Evolutionary conservation across 2,888 invertebrate genomes (phyloP), one percentile per base, ranked within the genome.

Genomic region (Zonitis immaculata): DNA sequence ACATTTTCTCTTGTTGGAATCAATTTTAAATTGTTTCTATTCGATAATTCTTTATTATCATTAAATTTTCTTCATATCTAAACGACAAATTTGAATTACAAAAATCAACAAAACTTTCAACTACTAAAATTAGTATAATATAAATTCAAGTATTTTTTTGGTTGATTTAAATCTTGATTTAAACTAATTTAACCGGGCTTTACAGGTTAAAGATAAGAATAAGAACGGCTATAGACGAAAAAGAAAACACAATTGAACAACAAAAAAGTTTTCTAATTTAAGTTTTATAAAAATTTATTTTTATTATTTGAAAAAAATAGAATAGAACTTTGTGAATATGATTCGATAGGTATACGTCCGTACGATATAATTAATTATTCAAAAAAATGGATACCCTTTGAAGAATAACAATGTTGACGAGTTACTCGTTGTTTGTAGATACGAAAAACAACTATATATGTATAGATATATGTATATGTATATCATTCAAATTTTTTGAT

Each of bases 251-350:
- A 39, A 39, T 18, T 20, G 11, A 39, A 20, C 39, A 39, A 35
- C 7, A 3, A 16, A 14, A 18, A 51, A 51, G 54, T 55, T 51
- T 55, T 51, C 32, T 51, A 54, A 55, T 51, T 49, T 48, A 51
- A 51, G 48, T 51, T 51, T 51, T 26, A 50, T 50, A 26, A 18
- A 32, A 39, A 39, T 2, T 1, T 39, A 1, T 35, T 18, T 18
- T 9, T 9, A 3, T 35, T 8, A 16, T 35, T 14, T 43, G 28
- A n/a, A n/a, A n/a, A n/a, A n/a, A n/a, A n/a, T n/a, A n/a, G n/a
- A n/a, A n/a, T n/a, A n/a, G n/a, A n/a, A n/a, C n/a, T n/a, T n/a
- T n/a, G n/a, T n/a, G n/a, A n/a, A n/a, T n/a, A n/a, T n/a, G n/a
- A n/a, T n/a, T n/a, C n/a, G n/a, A n/a, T n/a, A n/a, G n/a, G n/a